Evolutionary conservation across 2,113 vertebrate genomes (phyloP), one percentile per base, ranked within the genome.

Genomic region (Varanus salvator): DNA sequence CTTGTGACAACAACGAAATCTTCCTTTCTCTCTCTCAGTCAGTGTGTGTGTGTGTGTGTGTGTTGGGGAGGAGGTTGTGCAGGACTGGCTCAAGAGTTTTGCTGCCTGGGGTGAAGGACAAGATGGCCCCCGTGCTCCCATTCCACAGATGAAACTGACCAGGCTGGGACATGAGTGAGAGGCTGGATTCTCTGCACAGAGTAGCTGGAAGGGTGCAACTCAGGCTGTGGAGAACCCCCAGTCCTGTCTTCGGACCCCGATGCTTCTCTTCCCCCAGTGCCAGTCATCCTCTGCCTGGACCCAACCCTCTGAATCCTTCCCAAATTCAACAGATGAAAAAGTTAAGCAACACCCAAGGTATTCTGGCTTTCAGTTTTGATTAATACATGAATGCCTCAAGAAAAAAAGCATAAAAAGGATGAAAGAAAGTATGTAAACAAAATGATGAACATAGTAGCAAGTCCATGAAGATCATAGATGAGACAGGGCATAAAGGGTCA

Each of bases 401-500:
- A 34, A 90, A 76, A 83, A 57, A 44, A 44, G 38, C n/a, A 57
- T 84, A 48, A 74, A 81, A 85, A 88, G 60, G 6, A 89, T 86
- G 54, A 84, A 87, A 93, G 80, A 34, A 93, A 91, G 95, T 91
- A 80, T 75, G 86, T 93, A 94, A 95, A 95, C 88, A 91, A 86
- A 83, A 81, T 75, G 69, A 84, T 14, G 90, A 92, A 90, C 74
- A 91, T 34, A 87, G 90, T 48, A 66, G 90, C 71, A 89, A 95
- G 96, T 96, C 94, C 92, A 95, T 93, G 96, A 95, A 8, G 72
- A 86, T 34, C 77, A 50, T 77, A 87, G 95, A 95, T 93, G 86
- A 93, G 90, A 74, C 86, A 80, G 84, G 94, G 96, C 95, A 93
- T 96, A 96, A 97, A 97, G 97, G 97, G 97, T 97, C 95, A 96